Percentiles rank a stretch among this genome's conserved stretches.
phyloP scores from a whole-genome alignment of 2,888 invertebrate species.

The Hecatera dysodea region DNA sequence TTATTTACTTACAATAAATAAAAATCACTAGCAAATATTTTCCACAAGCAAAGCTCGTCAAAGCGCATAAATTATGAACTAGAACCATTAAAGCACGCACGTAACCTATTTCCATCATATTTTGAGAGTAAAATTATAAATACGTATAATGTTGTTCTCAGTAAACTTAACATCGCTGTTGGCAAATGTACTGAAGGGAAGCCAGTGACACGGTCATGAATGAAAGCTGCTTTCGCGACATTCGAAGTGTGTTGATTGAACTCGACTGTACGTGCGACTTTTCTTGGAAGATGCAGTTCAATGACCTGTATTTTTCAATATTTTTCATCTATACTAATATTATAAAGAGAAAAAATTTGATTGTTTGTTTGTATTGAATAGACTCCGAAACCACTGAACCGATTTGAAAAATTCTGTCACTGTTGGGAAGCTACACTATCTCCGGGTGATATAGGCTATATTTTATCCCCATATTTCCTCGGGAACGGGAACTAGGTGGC shows the following conservation, averaged over 20 bases:
- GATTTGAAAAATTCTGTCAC: too few relatives aligned
- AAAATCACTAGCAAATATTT: slow-evolving; percentile 14
- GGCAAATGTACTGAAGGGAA: slow-evolving; percentile 49
- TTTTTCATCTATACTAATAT: background rate
- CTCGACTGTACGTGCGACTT: slow-evolving; percentile 25
- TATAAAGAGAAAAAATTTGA: too few relatives aligned
- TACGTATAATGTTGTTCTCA: slow-evolving; percentile 20
- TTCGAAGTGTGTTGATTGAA: slow-evolving; percentile 31
- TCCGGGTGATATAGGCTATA: too few relatives aligned
- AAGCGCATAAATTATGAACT: slow-evolving; percentile 23
- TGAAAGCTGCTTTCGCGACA: slow-evolving; percentile 77
- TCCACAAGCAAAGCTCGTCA: background rate
- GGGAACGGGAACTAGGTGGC: too few relatives aligned
- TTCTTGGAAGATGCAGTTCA: slow-evolving; percentile 40
- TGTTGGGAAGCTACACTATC: too few relatives aligned
- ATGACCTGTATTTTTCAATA: slow-evolving; percentile 32
- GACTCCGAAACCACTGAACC: too few relatives aligned
- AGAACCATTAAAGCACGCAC: slow-evolving; percentile 11
- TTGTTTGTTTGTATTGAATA: too few relatives aligned
- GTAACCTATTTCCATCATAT: slow-evolving; percentile 35
- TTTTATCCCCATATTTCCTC: too few relatives aligned
- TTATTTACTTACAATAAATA: background rate
- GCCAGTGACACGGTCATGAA: slow-evolving; percentile 71
- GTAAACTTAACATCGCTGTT: slow-evolving; percentile 31
- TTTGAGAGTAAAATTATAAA: slow-evolving; percentile 39